Evolutionary conservation across 1,140 invertebrate species (phyloP), one percentile per base, ranked within the genome.

Genomic region (Lordiphosa collinella): DNA sequence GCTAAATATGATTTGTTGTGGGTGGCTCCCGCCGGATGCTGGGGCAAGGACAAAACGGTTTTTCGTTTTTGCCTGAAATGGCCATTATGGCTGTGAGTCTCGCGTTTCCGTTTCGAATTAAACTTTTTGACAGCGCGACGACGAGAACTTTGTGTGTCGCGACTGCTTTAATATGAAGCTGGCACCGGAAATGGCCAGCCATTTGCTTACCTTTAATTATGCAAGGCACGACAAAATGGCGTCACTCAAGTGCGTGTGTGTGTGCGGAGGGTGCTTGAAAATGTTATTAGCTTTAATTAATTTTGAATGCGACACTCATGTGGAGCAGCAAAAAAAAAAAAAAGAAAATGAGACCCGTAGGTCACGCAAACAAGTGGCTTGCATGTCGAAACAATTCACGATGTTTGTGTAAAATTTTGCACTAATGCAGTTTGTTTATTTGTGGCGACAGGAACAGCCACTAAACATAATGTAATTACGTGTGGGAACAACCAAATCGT

Each of bases 251-350:
- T 34, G 32, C 38, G 9, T 34, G 18, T 29, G 22, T 35, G 38
- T 29, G 22, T 35, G 38, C 37, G 34, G 34, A 52, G 53, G 40
- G 49, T 62, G 63, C 65, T 66, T 61, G 38, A 74, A 65, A 69
- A 71, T 66, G 67, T 70, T 70, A 70, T 70, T 74, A 80, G 70
- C 58, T 65, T 80, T 80, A 75, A 80, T 80, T 70, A 70, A 75
- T 70, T 80, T 66, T 37, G 62, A 70, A 80, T 66, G 70, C 43
- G 56, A 62, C 49, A 52, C 37, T 38, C 13, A 31, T 32, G 25
- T 10, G 22, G 14, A 11, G 32, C n/a, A n/a, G n/a, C n/a, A n/a
- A n/a, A n/a, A n/a, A n/a, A n/a, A n/a, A n/a, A n/a, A n/a, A n/a
- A n/a, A n/a, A 11, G 16, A 34, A 34, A 48, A 41, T 12, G 29